Percentiles rank a stretch among this genome's conserved stretches.
Conservation (phyloP, 2,888 invertebrate species). For the Pollenia amentaria region DNA sequence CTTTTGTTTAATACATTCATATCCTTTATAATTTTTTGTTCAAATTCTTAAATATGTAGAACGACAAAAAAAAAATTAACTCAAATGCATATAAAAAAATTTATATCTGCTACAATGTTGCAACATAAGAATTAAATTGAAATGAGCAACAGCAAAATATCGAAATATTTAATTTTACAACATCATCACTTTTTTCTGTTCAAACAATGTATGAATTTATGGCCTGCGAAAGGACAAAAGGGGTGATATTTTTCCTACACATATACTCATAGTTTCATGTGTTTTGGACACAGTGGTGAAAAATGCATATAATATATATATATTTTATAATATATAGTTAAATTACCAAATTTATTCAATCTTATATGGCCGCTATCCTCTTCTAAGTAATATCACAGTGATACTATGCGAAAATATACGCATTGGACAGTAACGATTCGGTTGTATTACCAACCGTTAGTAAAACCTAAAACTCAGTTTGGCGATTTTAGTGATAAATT, state of each 20-base stretch:
- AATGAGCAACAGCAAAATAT: neutral
- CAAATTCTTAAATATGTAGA: neutral
- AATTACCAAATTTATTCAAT: too few relatives aligned
- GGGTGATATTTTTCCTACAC: neutral
- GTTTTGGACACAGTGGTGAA: neutral
- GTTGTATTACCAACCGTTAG: too few relatives aligned
- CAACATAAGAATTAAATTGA: constrained; percentile 13
- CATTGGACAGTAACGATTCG: too few relatives aligned
- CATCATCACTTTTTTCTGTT: constrained; percentile 35
- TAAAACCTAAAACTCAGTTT: too few relatives aligned
- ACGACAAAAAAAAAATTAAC: neutral
- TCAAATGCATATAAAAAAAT: neutral
- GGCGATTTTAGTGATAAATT: too few relatives aligned
- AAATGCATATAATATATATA: too few relatives aligned
- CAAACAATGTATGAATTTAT: constrained; percentile 60
- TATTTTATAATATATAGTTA: too few relatives aligned
- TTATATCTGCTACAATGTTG: constrained; percentile 6
- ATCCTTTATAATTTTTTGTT: neutral
- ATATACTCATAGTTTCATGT: neutral
- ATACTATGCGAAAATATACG: too few relatives aligned
- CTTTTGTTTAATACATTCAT: constrained; percentile 17
- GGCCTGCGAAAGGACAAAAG: constrained; percentile 9
- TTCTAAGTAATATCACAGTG: too few relatives aligned
- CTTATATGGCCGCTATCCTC: too few relatives aligned
- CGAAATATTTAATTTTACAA: constrained; percentile 49